A percentile compares a stretch with the other conserved stretches of the same genome.
These are phyloP conservation scores for Eulimnadia texana DNA, from an alignment of 1,140 invertebrate species.

Conservation along the genomic window DNA sequence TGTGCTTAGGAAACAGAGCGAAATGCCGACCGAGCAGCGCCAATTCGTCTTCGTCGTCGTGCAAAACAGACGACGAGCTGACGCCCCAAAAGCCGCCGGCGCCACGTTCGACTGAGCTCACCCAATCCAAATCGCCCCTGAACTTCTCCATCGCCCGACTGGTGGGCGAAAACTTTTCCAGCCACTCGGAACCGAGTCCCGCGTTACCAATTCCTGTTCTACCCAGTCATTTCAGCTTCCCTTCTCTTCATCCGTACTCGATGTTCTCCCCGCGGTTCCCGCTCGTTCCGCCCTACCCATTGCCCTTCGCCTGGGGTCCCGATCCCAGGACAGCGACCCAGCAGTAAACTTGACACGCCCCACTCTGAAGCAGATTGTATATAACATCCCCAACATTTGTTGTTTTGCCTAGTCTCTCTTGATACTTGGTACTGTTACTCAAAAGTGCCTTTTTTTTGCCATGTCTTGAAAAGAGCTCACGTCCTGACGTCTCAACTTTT, in stretches of 20 bases:
- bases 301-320: neutral
- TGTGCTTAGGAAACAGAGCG: neutral
- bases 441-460: too few relatives aligned
- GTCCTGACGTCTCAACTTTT: too few relatives aligned
- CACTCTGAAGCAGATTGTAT: too few relatives aligned
- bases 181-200: neutral
- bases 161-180: neutral
- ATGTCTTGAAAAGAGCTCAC: too few relatives aligned
- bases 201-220: neutral
- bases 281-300: neutral
- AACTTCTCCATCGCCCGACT: constrained; percentile 5
- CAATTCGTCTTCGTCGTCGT: neutral
- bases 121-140: neutral
- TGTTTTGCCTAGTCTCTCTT: neutral
- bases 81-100: neutral
- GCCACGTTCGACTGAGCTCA: neutral
- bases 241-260: neutral
- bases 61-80: neutral
- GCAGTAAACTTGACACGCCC: neutral
- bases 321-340: neutral
- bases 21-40: constrained; percentile 8
- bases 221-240: neutral
- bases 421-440: too few relatives aligned
- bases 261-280: neutral
- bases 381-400: too few relatives aligned